Evolutionary conservation across 2,797 vertebrate genomes (phyloP).

Genomic region (Mormyrus proboscirostris): DNA sequence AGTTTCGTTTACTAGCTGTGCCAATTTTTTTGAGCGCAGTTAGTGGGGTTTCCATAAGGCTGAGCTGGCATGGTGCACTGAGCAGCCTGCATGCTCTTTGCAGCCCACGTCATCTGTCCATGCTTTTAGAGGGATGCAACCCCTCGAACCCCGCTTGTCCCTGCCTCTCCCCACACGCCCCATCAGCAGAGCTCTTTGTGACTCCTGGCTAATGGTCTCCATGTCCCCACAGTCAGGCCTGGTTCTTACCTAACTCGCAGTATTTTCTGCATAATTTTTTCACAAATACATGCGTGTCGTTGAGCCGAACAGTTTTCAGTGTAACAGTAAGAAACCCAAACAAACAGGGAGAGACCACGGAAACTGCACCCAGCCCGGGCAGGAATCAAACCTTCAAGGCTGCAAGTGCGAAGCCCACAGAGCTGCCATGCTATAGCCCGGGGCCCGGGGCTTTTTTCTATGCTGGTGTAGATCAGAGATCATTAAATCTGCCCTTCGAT

Average conservation of each 20-base stretch:
- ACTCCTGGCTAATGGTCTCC: background rate
- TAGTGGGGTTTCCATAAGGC: background rate
- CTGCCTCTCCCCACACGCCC: background rate
- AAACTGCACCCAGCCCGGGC: background rate
- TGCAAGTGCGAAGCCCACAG: background rate
- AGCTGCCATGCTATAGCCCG: background rate
- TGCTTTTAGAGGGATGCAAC: background rate
- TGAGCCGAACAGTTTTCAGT: background rate
- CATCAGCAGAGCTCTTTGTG: background rate
- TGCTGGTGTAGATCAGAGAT: background rate
- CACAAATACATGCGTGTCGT: background rate
- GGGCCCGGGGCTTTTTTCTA: no score
- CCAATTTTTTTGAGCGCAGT: background rate
- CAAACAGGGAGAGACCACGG: background rate
- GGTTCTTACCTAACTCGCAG: background rate
- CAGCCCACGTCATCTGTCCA: background rate
- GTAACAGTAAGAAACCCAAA: background rate
- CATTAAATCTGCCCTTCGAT: background rate
- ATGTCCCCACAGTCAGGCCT: background rate
- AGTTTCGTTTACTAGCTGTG: background rate
- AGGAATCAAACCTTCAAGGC: background rate
- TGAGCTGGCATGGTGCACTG: background rate
- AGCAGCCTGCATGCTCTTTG: background rate
- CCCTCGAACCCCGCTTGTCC: background rate
- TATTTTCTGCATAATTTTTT: background rate